Evolutionary conservation across 1,140 invertebrate genomes (phyloP), one percentile per base, ranked within the genome.

Genomic region (Musca domestica): DNA sequence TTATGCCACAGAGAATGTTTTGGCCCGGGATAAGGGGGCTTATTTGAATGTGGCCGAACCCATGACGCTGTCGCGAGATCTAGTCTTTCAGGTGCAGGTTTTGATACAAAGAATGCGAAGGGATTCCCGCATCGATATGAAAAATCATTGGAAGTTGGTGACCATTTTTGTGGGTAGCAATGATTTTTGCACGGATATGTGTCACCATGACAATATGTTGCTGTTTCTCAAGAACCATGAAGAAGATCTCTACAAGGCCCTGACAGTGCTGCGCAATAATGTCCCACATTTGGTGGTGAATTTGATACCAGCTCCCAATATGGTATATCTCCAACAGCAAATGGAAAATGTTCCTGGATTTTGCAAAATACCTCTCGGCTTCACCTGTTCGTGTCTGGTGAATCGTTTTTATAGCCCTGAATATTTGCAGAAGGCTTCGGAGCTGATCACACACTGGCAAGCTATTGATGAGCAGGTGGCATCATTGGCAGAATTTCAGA

Each of bases 111-210:
- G 86, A 68, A 85, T 92, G 64, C 84, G 83, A 66, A 82, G 72
- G 1, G 86, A 90, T 76, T 80, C 83, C 12, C 80, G 83, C 23
- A 83, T 91, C 2, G 80, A 91, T 73, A 69, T 87, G 12, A 71
- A 88, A 27, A 83, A 84, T 2, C 82, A 90, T 72, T 93, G 91
- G 91, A 93, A 93, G 61, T 68, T 81, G 3, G 82, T 91, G n/a
- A 89, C 86, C 0, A 71, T 91, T 1, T 87, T 89, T 74, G 86
- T 91, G 19, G 90, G 90, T 22, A 80, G 82, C 51, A 92, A 92
- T 74, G 90, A 93, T 72, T 85, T 92, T 56, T 92, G 91, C 74
- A 69, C 77, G 7, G 85, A 87, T 17, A 84, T 90, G 12, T 90
- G 89, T 72, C 85, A 81, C 67, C 54, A 76, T 67, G 70, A 69